Conservation (phyloP, 1,140 invertebrate genomes). For the Ceratosolen fusciceps region DNA sequence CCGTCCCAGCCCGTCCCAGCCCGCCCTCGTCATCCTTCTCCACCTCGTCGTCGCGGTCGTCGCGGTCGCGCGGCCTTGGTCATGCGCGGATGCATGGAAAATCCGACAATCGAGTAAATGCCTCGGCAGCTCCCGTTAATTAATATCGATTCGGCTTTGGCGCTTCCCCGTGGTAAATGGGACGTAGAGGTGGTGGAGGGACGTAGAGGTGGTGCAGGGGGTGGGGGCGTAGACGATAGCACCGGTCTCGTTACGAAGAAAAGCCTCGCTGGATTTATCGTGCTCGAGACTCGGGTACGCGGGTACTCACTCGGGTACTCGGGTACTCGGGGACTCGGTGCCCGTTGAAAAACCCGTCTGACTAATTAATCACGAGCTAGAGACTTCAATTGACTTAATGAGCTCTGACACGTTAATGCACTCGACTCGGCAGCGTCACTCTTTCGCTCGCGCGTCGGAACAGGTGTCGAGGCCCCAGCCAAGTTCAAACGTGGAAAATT, state of each 20-base stretch:
- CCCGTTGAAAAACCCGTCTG: not conserved
- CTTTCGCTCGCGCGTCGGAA: not conserved
- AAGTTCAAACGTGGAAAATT: slow-evolving; percentile 12
- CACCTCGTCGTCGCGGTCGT: no score
- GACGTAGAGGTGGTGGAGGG: not conserved
- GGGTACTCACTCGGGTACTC: no score
- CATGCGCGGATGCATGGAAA: no score
- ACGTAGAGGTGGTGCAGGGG: not conserved
- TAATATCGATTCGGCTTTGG: not conserved
- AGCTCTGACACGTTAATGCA: slow-evolving; percentile 3
- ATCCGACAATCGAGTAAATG: slow-evolving; percentile 13
- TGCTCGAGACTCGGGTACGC: no score
- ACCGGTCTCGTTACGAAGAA: not conserved
- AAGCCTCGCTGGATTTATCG: not conserved
- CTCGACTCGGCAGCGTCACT: not conserved
- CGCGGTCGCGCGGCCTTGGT: no score
- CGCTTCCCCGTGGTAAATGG: not conserved
- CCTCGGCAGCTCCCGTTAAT: not conserved
- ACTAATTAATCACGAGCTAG: slow-evolving; percentile 17
- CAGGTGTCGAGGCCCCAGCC: slow-evolving; percentile 3
- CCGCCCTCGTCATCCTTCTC: no score
- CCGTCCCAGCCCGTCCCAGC: no score
- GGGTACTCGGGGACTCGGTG: not conserved
- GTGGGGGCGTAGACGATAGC: not conserved
- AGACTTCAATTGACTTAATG: slow-evolving; percentile 7